These are phyloP conservation scores for Anthopleura xanthogrammica DNA, from an alignment of 92 coral and sea anemone genomes.

Conservation along the genomic window DNA sequence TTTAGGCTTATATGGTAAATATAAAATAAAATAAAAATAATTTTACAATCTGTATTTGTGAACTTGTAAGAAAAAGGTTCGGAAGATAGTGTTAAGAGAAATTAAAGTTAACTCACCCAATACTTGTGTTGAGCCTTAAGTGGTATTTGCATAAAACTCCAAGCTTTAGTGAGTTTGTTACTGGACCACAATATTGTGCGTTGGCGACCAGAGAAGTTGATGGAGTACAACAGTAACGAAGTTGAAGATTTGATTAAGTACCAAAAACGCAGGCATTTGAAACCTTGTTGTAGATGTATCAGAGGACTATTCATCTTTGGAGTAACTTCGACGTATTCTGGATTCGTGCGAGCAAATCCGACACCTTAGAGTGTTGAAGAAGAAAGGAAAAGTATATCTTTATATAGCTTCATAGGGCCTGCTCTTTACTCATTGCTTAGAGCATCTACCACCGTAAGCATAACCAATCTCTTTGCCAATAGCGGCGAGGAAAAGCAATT, in stretches of 20 bases:
- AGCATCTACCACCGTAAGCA: too few relatives aligned
- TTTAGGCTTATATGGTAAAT: too few relatives aligned
- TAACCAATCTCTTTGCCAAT: too few relatives aligned
- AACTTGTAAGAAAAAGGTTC: too few relatives aligned
- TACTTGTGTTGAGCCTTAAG: background rate
- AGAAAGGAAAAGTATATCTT: background rate
- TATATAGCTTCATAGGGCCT: too few relatives aligned
- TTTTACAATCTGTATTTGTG: too few relatives aligned
- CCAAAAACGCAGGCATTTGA: background rate
- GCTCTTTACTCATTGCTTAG: too few relatives aligned
- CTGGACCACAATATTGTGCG: background rate
- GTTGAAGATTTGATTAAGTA: background rate
- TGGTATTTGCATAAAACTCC: background rate
- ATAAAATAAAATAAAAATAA: too few relatives aligned
- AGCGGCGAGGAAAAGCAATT: too few relatives aligned
- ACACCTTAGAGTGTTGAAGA: background rate
- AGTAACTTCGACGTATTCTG: background rate
- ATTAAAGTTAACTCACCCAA: background rate
- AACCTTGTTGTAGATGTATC: background rate
- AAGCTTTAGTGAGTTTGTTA: background rate
- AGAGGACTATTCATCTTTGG: background rate
- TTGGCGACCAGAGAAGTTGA: background rate
- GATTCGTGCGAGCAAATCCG: background rate
- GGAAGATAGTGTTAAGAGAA: too few relatives aligned
- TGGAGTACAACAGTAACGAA: background rate